Conservation (phyloP, 2,888 invertebrate genomes). For the Dromius quadrimaculatus region DNA sequence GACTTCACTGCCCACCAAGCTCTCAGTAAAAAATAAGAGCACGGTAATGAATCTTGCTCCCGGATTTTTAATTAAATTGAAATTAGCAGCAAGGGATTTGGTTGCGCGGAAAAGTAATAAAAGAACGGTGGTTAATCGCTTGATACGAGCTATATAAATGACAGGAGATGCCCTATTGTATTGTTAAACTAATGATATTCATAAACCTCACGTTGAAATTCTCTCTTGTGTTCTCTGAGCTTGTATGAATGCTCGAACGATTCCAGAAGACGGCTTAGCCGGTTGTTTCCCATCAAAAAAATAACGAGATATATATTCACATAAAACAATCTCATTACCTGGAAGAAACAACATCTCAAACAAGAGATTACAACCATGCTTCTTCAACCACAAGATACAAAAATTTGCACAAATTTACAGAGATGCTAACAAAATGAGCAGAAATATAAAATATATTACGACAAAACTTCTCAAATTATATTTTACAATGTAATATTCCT, state of each 20-base stretch:
- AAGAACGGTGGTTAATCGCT: slow-evolving; percentile 49
- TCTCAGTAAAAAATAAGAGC: slow-evolving; percentile 11
- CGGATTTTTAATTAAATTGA: slow-evolving; percentile 52
- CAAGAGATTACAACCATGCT: not conserved
- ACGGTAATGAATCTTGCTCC: slow-evolving; percentile 50
- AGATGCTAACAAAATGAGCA: not conserved
- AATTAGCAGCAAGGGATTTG: slow-evolving; percentile 50
- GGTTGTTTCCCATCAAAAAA: slow-evolving; percentile 22
- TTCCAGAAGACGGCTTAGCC: not conserved
- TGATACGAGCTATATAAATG: slow-evolving; percentile 50
- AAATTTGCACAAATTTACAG: not conserved
- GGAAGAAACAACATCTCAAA: not conserved
- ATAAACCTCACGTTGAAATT: slow-evolving; percentile 14
- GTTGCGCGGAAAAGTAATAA: slow-evolving; percentile 49
- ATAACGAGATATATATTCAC: slow-evolving; percentile 25
- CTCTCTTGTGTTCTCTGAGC: not conserved
- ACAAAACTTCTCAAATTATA: not conserved
- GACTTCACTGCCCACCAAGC: not conserved
- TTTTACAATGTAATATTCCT: not conserved
- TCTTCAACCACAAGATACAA: not conserved
- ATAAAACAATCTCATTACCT: slow-evolving; percentile 30
- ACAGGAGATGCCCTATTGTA: slow-evolving; percentile 51
- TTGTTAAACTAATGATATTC: slow-evolving; percentile 51
- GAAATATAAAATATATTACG: slow-evolving; percentile 1
- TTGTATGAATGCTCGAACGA: not conserved